Evolutionary conservation across 2,888 invertebrate species (phyloP).

Genomic region (Anarsia innoxiella): DNA sequence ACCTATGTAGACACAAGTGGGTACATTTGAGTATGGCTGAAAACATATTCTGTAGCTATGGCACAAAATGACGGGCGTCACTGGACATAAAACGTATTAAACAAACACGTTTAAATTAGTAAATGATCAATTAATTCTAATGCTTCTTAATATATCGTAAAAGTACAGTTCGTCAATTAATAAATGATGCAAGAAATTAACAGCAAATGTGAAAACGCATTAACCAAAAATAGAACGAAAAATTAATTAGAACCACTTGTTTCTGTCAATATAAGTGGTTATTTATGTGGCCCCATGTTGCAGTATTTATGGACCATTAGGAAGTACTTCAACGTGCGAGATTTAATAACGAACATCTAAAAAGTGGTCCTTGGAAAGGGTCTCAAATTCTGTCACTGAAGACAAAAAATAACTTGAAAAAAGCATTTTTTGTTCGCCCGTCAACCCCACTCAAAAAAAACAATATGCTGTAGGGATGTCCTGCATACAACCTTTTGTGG

Average conservation of each 20-base stretch:
- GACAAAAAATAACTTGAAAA: no score
- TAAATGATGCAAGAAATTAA: no score
- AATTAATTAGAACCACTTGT: constrained; percentile 10
- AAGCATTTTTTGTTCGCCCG: constrained; percentile 57
- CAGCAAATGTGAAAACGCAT: not conserved
- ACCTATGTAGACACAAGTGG: no score
- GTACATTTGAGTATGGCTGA: no score
- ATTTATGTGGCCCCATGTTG: constrained; percentile 43
- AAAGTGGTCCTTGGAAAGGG: constrained; percentile 47
- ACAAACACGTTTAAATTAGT: no score
- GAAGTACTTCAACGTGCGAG: constrained; percentile 39
- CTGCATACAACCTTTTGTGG: constrained; percentile 1
- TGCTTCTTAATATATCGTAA: no score
- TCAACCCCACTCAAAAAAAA: constrained; percentile 57
- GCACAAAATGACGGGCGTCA: no score
- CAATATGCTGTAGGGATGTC: constrained; percentile 35
- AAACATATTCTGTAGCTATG: no score
- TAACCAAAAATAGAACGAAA: not conserved
- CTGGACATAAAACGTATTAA: no score
- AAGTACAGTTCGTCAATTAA: no score
- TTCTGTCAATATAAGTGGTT: constrained; percentile 40
- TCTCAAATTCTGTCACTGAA: constrained; percentile 52
- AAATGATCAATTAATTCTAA: no score
- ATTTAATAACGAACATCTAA: constrained; percentile 56
- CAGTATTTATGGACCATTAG: constrained; percentile 55